Evolutionary conservation across 1,140 invertebrate species (phyloP).

Genomic region (Aphis gossypii): DNA sequence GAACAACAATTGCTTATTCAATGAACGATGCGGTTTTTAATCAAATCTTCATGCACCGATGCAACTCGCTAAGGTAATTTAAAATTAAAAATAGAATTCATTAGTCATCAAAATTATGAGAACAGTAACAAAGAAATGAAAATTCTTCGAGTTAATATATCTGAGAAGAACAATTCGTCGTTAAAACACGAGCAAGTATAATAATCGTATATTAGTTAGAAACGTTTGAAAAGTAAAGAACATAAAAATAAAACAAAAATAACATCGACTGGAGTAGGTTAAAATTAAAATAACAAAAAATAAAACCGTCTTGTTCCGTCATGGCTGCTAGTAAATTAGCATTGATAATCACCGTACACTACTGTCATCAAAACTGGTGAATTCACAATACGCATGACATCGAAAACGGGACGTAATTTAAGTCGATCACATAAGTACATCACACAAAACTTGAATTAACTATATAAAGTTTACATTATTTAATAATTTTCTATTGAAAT

Average conservation of each 20-base stretch:
- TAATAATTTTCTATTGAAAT: not conserved
- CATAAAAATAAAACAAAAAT: constrained; percentile 23
- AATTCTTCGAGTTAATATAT: constrained; percentile 3
- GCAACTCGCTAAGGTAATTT: constrained; percentile 30
- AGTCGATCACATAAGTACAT: not conserved
- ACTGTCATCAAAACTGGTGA: not conserved
- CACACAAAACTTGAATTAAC: not conserved
- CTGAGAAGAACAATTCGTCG: constrained; percentile 15
- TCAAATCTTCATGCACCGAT: constrained; percentile 29
- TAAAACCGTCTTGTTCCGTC: not conserved
- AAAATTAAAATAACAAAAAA: constrained; percentile 15
- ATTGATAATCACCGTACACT: not conserved
- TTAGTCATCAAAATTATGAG: constrained; percentile 15
- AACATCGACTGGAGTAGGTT: not conserved
- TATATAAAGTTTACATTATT: not conserved
- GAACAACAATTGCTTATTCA: not conserved
- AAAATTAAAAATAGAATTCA: constrained; percentile 38
- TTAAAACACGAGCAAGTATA: not conserved
- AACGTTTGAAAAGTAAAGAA: constrained; percentile 7
- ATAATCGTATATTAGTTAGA: not conserved
- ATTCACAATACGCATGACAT: not conserved
- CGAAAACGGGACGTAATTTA: not conserved
- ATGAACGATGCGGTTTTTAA: not conserved
- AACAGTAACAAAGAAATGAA: constrained; percentile 22
- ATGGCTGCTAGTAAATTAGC: not conserved